Percentiles rank a stretch among this genome's conserved stretches.
These are phyloP conservation scores for Synaphobranchus kaupii DNA, from an alignment of 2,797 vertebrate genomes.

Conservation along the genomic window DNA sequence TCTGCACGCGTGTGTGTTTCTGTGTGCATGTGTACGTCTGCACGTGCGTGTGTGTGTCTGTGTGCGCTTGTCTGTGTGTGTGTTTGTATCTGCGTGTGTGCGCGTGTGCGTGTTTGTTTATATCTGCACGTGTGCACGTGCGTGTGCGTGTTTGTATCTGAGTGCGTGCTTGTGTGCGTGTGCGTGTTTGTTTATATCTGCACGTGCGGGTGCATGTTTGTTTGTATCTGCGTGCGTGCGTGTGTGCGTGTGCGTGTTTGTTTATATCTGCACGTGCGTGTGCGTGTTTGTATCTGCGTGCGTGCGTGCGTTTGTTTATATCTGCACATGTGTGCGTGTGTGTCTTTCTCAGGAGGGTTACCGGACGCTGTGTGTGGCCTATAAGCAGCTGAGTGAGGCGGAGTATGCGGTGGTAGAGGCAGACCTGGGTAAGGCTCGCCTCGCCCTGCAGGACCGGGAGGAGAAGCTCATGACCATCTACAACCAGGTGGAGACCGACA, in stretches of 20 bases:
- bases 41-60: neutral
- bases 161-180: neutral
- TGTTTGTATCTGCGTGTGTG: neutral
- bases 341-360: constrained; percentile 86
- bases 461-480: constrained; percentile 87
- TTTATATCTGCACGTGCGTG: neutral
- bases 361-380: constrained; percentile 93
- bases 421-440: constrained; percentile 81
- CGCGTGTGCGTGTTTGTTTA: neutral
- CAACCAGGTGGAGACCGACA: constrained; percentile 88
- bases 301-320: constrained; percentile 5
- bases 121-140: neutral
- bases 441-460: constrained; percentile 92
- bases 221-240: constrained; percentile 24
- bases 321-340: constrained; percentile 39
- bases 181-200: neutral
- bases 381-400: constrained; percentile 79
- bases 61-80: neutral
- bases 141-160: constrained; percentile 28
- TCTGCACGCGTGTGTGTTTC: too few relatives aligned
- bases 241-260: neutral
- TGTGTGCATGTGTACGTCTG: constrained; percentile 35
- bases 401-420: constrained; percentile 80
- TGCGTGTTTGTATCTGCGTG: constrained; percentile 30
- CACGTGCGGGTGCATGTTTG: constrained; percentile 21